These are phyloP conservation scores for Spicauda simplicius DNA, from an alignment of 2,888 invertebrate genomes.

Conservation along the genomic window DNA sequence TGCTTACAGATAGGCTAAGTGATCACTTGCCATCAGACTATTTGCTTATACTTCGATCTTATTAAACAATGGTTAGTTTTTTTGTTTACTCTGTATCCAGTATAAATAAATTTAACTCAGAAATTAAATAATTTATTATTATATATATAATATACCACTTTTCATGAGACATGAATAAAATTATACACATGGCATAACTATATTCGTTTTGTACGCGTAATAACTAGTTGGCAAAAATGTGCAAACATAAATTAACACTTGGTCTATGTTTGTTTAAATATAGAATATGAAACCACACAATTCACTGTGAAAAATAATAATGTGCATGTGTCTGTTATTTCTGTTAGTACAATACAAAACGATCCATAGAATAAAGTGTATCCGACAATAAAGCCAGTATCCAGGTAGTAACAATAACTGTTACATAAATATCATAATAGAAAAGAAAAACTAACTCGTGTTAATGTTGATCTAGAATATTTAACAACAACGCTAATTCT, in stretches of 20 bases:
- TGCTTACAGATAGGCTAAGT: too few species aligned
- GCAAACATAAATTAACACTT: not conserved
- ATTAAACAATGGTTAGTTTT: too few species aligned
- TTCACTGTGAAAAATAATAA: not conserved
- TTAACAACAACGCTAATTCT: not conserved
- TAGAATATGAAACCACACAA: not conserved
- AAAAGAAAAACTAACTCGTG: constrained; percentile 1
- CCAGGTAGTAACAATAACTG: constrained; percentile 2
- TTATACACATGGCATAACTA: too few species aligned
- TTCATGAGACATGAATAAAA: too few species aligned
- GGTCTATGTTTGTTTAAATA: not conserved
- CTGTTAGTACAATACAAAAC: constrained; percentile 2
- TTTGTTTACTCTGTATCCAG: too few species aligned
- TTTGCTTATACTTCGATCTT: too few species aligned
- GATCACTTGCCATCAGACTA: too few species aligned
- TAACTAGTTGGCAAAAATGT: not conserved
- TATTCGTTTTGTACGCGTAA: too few species aligned
- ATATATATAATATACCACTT: too few species aligned
- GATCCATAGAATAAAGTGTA: not conserved
- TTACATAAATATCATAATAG: constrained; percentile 9
- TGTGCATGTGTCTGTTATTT: not conserved
- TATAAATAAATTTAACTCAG: too few species aligned
- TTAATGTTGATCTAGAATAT: not conserved
- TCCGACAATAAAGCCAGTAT: not conserved
- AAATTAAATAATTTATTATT: too few species aligned